Evolutionary conservation across 2,888 invertebrate species (phyloP).

Genomic region (Busseola fusca): DNA sequence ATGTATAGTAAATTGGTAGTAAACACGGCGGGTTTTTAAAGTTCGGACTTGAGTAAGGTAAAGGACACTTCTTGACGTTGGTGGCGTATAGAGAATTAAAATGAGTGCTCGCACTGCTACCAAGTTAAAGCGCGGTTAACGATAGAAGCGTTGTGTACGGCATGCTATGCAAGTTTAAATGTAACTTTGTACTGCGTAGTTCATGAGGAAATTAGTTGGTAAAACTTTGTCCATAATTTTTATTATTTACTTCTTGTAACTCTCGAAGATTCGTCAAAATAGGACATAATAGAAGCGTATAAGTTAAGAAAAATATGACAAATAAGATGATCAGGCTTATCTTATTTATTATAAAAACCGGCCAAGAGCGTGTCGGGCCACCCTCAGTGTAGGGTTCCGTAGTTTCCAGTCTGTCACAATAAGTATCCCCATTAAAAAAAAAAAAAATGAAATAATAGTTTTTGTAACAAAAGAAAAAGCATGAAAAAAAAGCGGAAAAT

Average conservation of each 20-base stretch:
- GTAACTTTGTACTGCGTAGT: background rate
- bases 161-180: constrained; percentile 4
- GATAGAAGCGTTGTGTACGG: constrained; percentile 8
- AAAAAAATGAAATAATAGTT: no score
- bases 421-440: no score
- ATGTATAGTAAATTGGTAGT: constrained; percentile 58
- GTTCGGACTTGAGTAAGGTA: constrained; percentile 84
- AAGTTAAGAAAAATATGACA: no score
- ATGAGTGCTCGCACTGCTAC: constrained; percentile 58
- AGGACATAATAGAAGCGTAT: background rate
- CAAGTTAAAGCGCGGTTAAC: constrained; percentile 49
- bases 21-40: constrained; percentile 81
- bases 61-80: constrained; percentile 78
- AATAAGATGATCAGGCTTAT: background rate
- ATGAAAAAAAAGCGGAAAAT: no score
- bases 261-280: background rate
- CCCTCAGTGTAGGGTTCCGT: no score
- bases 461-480: no score
- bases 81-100: constrained; percentile 67
- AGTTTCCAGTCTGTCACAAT: no score
- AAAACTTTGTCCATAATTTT: background rate
- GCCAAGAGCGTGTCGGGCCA: no score
- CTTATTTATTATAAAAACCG: no score
- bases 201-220: background rate
- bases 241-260: background rate